phyloP scores from a whole-genome alignment of 2,113 vertebrate genomes.

The Cinclus mexicanus region DNA sequence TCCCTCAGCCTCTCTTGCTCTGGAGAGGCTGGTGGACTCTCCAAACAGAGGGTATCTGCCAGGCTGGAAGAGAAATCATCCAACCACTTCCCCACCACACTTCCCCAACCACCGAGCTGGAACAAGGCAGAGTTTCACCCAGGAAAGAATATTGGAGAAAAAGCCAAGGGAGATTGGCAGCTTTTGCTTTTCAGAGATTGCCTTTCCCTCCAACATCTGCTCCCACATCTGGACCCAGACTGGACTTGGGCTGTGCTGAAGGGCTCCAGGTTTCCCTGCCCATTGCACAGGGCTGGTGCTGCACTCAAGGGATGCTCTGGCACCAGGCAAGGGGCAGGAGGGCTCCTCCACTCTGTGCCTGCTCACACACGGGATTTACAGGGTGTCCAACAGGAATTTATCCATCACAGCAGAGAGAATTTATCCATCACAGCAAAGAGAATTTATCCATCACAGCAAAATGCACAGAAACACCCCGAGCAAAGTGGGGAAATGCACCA shows the following conservation, averaged over 20 bases:
- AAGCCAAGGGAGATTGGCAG: background rate
- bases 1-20: background rate
- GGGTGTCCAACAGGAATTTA: background rate
- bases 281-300: accelerated
- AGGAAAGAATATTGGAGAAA: background rate
- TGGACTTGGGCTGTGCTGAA: background rate
- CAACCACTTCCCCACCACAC: background rate
- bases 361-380: background rate
- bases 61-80: background rate
- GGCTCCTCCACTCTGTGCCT: background rate
- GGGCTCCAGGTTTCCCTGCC: background rate
- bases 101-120: background rate
- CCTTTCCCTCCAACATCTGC: background rate
- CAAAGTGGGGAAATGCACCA: background rate
- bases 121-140: background rate
- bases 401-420: accelerated
- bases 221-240: background rate
- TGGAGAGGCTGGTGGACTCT: background rate
- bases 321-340: background rate
- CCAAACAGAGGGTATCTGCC: background rate
- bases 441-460: background rate
- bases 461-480: accelerated
- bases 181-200: background rate
- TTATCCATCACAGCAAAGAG: background rate
- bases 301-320: background rate